Evolutionary conservation across 1,140 invertebrate genomes (phyloP).

Genomic region (Drosophila malerkotliana): DNA sequence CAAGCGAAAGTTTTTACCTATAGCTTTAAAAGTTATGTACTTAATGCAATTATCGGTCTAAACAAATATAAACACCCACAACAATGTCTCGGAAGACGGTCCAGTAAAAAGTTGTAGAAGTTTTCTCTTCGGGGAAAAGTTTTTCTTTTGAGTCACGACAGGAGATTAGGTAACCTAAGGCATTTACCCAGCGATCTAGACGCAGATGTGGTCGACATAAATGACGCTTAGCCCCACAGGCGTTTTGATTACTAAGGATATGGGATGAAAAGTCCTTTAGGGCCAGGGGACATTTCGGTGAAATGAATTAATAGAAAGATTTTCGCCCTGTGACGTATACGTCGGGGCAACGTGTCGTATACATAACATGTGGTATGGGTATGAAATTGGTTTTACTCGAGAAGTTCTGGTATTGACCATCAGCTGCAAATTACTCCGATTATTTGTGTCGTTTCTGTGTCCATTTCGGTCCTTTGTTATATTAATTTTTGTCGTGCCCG

Average conservation of each 20-base stretch:
- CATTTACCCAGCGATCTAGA: constrained; percentile 48
- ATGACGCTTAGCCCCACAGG: constrained; percentile 46
- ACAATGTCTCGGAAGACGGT: neutral
- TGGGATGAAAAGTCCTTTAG: neutral
- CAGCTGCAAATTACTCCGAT: constrained; percentile 23
- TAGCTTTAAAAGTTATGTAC: neutral
- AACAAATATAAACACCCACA: neutral
- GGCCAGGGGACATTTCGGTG: constrained; percentile 6
- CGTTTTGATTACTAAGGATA: constrained; percentile 23
- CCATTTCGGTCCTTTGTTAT: constrained; percentile 24
- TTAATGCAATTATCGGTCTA: neutral
- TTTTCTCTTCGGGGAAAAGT: constrained; percentile 24
- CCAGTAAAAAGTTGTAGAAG: constrained; percentile 1
- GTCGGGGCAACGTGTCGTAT: constrained; percentile 51
- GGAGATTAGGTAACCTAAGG: constrained; percentile 55
- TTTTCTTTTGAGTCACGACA: constrained; percentile 53
- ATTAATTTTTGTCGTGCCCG: constrained; percentile 17
- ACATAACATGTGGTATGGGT: constrained; percentile 52
- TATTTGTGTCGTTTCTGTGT: constrained; percentile 34
- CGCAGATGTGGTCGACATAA: constrained; percentile 53
- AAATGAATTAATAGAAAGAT: constrained; percentile 15
- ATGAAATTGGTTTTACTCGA: constrained; percentile 51
- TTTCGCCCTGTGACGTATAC: constrained; percentile 16
- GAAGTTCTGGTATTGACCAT: constrained; percentile 35
- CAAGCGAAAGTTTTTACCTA: neutral